phyloP scores from a whole-genome alignment of 2,797 vertebrate genomes.

The Toxotes lorentzi region DNA sequence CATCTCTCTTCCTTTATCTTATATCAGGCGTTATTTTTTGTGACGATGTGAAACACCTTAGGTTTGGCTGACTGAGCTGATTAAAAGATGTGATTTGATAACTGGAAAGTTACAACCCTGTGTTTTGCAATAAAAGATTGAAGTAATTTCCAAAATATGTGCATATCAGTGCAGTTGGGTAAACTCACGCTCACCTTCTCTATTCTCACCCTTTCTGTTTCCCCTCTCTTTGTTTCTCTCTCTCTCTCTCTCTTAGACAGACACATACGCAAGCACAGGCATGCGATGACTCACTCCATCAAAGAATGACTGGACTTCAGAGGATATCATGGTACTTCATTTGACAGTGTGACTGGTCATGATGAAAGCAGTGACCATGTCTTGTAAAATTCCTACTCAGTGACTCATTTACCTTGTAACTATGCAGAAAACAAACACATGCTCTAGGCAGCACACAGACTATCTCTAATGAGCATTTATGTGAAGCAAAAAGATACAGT shows the following conservation, averaged over 20 bases:
- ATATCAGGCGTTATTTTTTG: slow-evolving; percentile 30
- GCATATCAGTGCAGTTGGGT: slow-evolving; percentile 37
- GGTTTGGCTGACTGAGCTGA: slow-evolving; percentile 45
- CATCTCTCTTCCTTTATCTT: slow-evolving; percentile 48
- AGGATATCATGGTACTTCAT: slow-evolving; percentile 58
- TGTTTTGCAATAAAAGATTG: slow-evolving; percentile 63
- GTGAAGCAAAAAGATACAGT: slow-evolving; percentile 25
- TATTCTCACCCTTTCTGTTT: slow-evolving; percentile 12
- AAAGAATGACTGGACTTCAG: slow-evolving; percentile 73
- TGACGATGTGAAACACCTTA: slow-evolving; percentile 26
- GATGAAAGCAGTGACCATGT: slow-evolving; percentile 71
- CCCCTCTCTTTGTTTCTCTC: background rate
- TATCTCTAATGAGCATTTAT: slow-evolving; percentile 30
- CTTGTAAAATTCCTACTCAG: slow-evolving; percentile 68
- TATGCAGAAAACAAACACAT: slow-evolving; percentile 45
- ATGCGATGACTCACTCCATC: slow-evolving; percentile 73
- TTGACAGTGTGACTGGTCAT: slow-evolving; percentile 75
- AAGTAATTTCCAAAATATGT: slow-evolving; percentile 52
- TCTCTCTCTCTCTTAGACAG: background rate
- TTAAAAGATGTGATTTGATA: slow-evolving; percentile 51
- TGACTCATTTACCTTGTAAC: slow-evolving; percentile 69
- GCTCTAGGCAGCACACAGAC: slow-evolving; percentile 11
- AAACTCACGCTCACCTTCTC: slow-evolving; percentile 34
- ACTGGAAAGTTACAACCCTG: slow-evolving; percentile 60
- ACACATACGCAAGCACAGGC: slow-evolving; percentile 33